Evolutionary conservation across 2,888 invertebrate species (phyloP), one percentile per base, ranked within the genome.

Genomic region (Synanthedon vespiformis): DNA sequence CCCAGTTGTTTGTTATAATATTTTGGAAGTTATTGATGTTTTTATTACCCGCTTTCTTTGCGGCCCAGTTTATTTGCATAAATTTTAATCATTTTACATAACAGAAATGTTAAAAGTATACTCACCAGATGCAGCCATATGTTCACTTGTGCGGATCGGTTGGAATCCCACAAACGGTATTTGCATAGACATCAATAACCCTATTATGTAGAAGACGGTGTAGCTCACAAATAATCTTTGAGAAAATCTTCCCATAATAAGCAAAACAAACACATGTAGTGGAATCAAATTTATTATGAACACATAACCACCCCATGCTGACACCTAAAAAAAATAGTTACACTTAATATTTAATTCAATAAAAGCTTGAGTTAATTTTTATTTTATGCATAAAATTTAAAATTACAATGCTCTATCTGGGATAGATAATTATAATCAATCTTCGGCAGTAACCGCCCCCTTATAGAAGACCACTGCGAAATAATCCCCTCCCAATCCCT

Each of bases 301-400:
- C 47, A 99, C 99, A 74, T 99, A 99, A 59, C 99, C 99, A 63
- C 99, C 99, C 99, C 99, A 99, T 61, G 99, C 99, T 57, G 98
- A 99, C 2, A 99, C 94, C 94, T 94, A 72, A 49, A 86, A 74
- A 55, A 61, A 56, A 10, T 12, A 48, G 10, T 34, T 27, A 40
- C 0, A 16, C 18, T 18, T 44, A 44, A 44, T 6, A 8, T 44
- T 34, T 44, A 3, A 44, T 6, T 44, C 13, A 44, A 44, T n/a
- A 44, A 44, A 13, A 44, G 14, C 44, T 5, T n/a, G 4, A 41
- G 8, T 5, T n/a, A 44, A 4, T n/a, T 44, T 44, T 13, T 6
- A 6, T 44, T 44, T 13, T 14, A 44, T n/a, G 5, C 11, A 6
- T 44, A n/a, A 44, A 44, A 12, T 44, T 44, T 34, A 34, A 10